Base-by-base conservation (phyloP, 2,888 invertebrate genomes). In the Agrotis exclamationis region DNA sequence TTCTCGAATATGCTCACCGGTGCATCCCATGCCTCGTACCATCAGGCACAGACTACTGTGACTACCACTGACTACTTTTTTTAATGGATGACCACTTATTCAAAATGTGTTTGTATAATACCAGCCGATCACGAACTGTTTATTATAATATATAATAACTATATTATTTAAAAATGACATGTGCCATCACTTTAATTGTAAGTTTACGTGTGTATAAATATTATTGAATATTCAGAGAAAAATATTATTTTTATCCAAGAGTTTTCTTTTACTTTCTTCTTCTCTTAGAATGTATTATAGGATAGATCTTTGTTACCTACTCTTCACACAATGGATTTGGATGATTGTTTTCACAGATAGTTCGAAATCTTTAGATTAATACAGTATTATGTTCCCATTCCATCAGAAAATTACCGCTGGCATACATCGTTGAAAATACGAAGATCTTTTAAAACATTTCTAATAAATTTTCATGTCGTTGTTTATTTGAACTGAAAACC, bases 101-200 rank as follows among this genome's bases (percentile, higher is more conserved):
- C 51, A 47, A 48, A 50, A 64, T 73, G 24, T 71, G 22, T 67
- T 71, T 68, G 62, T 63, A 64, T 64, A 62, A 56, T 47, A 71
- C 67, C 60, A 64, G 66, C 50, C 45, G 0, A 50, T 53, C 24
- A 68, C 64, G 76, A 69, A 76, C 62, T 72, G 54, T 28, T 47
- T 73, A 44, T 47, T 73, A 44, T 54, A 33, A 57, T n/a, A n/a
- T n/a, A 44, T 47, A 71, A 44, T 54, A 18, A 57, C 24, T 58
- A 73, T 58, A 60, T 53, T 63, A 80, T 76, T 83, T 79, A 59
- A 83, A 70, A 70, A 73, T 33, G 22, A 14, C 64, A 81, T 76
- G 83, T 83, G 83, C 81, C 81, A 83, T 83, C 70, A 70, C 24
- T n/a, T 74, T 73, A 63, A 66, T 56, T 81, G 20, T 81, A 83